Evolutionary conservation across 2,113 vertebrate genomes (phyloP), one percentile per base, ranked within the genome.

Genomic region (Rhinolophus sinicus): DNA sequence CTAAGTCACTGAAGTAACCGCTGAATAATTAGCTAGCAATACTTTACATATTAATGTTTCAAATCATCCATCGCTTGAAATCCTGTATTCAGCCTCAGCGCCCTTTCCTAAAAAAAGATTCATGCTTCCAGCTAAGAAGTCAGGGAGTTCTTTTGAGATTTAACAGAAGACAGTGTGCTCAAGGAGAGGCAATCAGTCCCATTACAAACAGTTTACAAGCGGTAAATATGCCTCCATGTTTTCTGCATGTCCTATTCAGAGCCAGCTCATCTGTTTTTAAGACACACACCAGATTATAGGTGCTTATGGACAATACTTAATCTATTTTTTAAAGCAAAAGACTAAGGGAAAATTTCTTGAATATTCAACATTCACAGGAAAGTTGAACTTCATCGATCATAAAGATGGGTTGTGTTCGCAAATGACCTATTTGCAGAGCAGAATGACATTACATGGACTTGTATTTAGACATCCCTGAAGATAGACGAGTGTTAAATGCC

Each of bases 11-110:
- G 97, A 98, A 98, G 95, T 97, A 98, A 97, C 96, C 82, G 82
- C 92, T 98, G 97, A 98, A 98, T 98, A 99, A 98, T 98, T 98
- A 98, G 97, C 93, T 28, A 30, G 94, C 95, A 98, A 97, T 98
- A 98, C 89, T 97, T 98, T 98, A 96, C 97, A 98, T 98, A 98
- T 98, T 98, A 98, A 98, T 98, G 96, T 97, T 98, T 97, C 97
- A 98, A 98, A 97, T 97, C 52, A 18, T 95, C 92, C 84, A 91
- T 92, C 83, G 95, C 33, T 97, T 70, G 83, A 90, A 98, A 98
- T 95, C 50, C 70, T 93, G 60, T 70, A 92, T 93, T 89, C 67
- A 95, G 80, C 93, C 96, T 95, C 5, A 72, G 84, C 38, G 82
- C 65, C 54, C 96, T 98, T 98, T 95, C 93, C 92, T 93, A 94